Conservation (phyloP, 2,113 vertebrate species). For the rabbit (Oryctolagus cuniculus) region DNA sequence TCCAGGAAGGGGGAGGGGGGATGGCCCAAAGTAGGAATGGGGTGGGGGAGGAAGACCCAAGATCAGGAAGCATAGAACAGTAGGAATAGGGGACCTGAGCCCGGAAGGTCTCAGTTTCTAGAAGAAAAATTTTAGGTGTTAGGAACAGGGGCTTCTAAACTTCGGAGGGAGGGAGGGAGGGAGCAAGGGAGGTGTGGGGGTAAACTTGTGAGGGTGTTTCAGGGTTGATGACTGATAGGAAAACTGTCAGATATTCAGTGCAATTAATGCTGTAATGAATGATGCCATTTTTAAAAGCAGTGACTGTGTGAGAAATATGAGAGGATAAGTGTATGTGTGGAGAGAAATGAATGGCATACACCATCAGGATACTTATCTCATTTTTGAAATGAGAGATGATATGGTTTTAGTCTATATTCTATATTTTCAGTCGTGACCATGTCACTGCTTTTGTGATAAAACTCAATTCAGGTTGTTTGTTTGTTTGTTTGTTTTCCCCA, state of each 20-base stretch:
- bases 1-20: no score
- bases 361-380: not conserved
- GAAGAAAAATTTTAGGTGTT: not conserved
- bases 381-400: conserved; percentile 12
- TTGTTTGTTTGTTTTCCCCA: no score
- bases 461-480: not conserved
- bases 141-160: not conserved
- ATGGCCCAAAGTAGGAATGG: not conserved
- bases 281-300: not conserved
- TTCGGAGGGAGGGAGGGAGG: not conserved
- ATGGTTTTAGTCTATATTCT: not conserved
- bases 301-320: conserved; percentile 8
- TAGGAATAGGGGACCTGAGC: not conserved
- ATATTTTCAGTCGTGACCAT: conserved; percentile 32
- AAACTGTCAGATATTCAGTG: not conserved
- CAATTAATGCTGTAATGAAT: not conserved
- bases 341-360: not conserved
- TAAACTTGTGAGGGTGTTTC: not conserved
- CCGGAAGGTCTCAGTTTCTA: not conserved
- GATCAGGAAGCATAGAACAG: not conserved
- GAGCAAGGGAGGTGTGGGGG: not conserved
- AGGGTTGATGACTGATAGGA: not conserved
- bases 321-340: not conserved
- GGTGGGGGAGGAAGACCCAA: not conserved
- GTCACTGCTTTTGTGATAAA: conserved; percentile 25